Percentiles rank a stretch among this genome's conserved stretches.
Conservation (phyloP, 2,113 vertebrate genomes). For the Myrmophylax atrothorax region DNA sequence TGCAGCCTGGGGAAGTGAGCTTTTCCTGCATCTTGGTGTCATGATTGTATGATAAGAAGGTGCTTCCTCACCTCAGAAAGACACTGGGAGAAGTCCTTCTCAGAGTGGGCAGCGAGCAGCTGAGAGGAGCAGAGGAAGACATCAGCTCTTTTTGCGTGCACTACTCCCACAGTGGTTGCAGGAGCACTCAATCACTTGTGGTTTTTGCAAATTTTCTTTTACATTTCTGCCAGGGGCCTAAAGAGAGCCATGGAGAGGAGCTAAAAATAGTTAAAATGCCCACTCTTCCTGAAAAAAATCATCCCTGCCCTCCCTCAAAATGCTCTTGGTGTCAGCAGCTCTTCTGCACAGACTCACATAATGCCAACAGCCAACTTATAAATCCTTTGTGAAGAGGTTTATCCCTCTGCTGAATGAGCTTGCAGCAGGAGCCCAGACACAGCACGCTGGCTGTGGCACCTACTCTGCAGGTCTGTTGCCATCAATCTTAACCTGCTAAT, state of each 20-base stretch:
- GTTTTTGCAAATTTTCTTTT: neutral
- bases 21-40: neutral
- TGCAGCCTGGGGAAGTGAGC: neutral
- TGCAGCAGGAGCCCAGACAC: neutral
- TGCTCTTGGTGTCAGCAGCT: neutral
- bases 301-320: neutral
- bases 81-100: neutral
- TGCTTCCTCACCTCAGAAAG: neutral
- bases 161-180: fast-evolving
- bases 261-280: neutral
- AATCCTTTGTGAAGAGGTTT: neutral
- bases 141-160: neutral
- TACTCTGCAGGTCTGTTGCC: constrained; percentile 9
- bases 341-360: neutral
- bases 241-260: neutral
- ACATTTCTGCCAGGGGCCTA: neutral
- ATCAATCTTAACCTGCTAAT: constrained; percentile 46
- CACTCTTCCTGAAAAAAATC: neutral
- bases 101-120: neutral
- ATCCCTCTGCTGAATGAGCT: neutral
- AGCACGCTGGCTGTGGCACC: neutral
- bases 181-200: neutral
- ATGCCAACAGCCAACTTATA: neutral
- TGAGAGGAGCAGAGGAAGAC: neutral
- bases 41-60: neutral